Base-by-base conservation (phyloP, 2,797 vertebrate genomes). In the Fundulus diaphanus region DNA sequence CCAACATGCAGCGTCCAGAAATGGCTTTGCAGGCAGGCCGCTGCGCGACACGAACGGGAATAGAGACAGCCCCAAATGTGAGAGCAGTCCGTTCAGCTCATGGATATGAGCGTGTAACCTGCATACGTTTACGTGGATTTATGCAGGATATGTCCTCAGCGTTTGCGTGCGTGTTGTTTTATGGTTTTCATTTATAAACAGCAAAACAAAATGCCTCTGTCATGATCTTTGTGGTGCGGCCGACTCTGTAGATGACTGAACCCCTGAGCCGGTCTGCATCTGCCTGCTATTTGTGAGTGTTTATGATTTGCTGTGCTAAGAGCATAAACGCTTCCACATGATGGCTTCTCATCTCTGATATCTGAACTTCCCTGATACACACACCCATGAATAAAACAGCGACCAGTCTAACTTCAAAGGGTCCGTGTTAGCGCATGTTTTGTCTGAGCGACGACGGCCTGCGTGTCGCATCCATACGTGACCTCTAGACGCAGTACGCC, bases 211-310 rank as follows among this genome's bases (percentile, higher is more conserved):
- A 86, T 78, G 74, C 72, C 80, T 86, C 81, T 83, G 76, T 81
- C 35, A 29, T 70, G 78, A 74, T 76, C 54, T 79, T 77, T 73
- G 74, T 79, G 66, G 74, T 87, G 86, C 84, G 79, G 82, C 85
- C 79, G 79, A 84, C 87, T 90, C 79, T 85, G 92, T 85, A 92
- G 85, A 93, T 85, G 92, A 90, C 71, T 92, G 86, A 92, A 90
- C 88, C 92, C 88, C 88, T 80, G 86, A 93, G 90, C 89, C 82
- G 87, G 92, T 90, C 89, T 89, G 92, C 93, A 95, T 93, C 93
- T 94, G 93, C 92, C 92, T 92, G 91, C 91, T 90, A 92, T 94
- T 93, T 93, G 93, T 90, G 91, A 88, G 82, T 94, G 93, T 95
- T 94, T 93, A 94, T 93, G 91, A 93, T 93, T 85, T 93, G 92